These are phyloP conservation scores for Plemyria rubiginata DNA, from an alignment of 2,888 invertebrate species.

Conservation along the genomic window DNA sequence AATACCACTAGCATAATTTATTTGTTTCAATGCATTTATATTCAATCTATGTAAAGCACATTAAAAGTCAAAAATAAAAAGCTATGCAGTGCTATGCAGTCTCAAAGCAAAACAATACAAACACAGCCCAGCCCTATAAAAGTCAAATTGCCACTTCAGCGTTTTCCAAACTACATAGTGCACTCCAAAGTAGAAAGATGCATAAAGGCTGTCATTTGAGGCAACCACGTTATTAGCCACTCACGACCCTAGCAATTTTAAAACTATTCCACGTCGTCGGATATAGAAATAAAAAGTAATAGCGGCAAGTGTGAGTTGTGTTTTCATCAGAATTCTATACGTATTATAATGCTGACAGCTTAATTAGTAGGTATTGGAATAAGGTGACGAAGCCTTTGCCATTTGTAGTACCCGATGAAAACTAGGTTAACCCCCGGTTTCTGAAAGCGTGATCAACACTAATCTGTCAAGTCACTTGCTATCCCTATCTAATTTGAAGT, in stretches of 20 bases:
- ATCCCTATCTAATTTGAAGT: no score
- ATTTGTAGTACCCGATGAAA: no score
- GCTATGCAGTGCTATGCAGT: no score
- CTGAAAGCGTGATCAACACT: no score
- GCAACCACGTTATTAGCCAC: conserved; percentile 71
- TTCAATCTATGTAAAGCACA: no score
- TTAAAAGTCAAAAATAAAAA: no score
- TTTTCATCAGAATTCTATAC: background rate
- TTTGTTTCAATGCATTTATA: no score
- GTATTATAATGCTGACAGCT: background rate
- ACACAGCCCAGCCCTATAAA: conserved; percentile 37
- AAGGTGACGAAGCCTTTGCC: no score
- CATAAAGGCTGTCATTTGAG: conserved; percentile 69
- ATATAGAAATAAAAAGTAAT: conserved; percentile 51
- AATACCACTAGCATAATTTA: no score
- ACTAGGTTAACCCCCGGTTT: no score
- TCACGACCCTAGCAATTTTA: conserved; percentile 62
- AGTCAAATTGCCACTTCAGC: conserved; percentile 51
- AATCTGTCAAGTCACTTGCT: no score
- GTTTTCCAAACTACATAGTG: conserved; percentile 43
- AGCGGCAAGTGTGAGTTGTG: conserved; percentile 14
- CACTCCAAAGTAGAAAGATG: conserved; percentile 57
- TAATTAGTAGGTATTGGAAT: no score
- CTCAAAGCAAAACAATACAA: conserved; percentile 30
- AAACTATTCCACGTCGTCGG: conserved; percentile 49